Evolutionary conservation across 2,888 invertebrate genomes (phyloP).

Genomic region (Sepiola atlantica): DNA sequence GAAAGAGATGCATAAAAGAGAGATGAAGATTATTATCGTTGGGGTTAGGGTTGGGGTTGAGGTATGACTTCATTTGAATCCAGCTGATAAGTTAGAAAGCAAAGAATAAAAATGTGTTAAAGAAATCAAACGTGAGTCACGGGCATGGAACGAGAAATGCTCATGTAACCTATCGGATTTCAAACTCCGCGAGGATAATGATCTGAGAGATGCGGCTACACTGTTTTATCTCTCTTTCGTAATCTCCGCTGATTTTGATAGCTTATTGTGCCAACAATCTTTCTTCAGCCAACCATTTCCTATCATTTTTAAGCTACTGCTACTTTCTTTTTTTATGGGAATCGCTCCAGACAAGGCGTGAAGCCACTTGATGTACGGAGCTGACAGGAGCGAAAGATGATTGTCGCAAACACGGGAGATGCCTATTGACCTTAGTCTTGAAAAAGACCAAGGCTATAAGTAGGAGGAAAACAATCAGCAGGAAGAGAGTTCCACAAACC

Average conservation of each 20-base stretch:
- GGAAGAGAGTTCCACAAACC: too few species aligned
- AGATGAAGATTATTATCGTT: background rate
- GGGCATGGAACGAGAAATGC: background rate
- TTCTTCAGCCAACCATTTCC: background rate
- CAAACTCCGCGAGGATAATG: background rate
- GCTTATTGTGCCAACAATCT: background rate
- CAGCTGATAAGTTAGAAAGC: background rate
- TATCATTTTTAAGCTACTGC: too few species aligned
- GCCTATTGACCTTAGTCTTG: too few species aligned
- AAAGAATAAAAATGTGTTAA: background rate
- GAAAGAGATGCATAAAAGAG: background rate
- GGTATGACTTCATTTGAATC: background rate
- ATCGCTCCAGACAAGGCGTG: too few species aligned
- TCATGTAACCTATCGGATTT: background rate
- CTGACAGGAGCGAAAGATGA: too few species aligned
- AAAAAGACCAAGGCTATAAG: too few species aligned
- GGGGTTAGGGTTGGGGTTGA: too few species aligned
- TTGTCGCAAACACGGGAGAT: too few species aligned
- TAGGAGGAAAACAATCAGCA: too few species aligned
- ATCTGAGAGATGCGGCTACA: background rate
- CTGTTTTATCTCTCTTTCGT: background rate
- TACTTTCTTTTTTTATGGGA: too few species aligned
- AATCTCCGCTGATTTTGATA: background rate
- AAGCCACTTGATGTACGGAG: too few species aligned
- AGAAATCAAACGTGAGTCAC: background rate